These are phyloP conservation scores for Datnioides undecimradiatus DNA, from an alignment of 2,113 vertebrate genomes.

Conservation along the genomic window DNA sequence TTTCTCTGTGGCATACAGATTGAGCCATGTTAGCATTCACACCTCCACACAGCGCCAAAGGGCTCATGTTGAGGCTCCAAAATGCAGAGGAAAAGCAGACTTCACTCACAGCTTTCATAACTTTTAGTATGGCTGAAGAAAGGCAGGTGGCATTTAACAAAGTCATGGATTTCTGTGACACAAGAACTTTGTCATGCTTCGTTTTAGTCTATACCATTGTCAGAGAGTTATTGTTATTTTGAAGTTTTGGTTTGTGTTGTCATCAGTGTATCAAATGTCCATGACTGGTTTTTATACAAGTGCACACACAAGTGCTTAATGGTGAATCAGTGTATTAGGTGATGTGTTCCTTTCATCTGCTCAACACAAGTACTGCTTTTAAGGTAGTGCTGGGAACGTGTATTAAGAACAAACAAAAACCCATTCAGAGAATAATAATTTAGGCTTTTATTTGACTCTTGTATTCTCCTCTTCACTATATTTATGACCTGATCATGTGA, in stretches of 20 bases:
- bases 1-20: conserved; percentile 80
- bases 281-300: background rate
- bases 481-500: conserved; percentile 42
- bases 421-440: background rate
- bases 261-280: background rate
- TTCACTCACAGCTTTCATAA: conserved; percentile 28
- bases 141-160: background rate
- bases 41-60: conserved; percentile 42
- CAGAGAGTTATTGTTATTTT: background rate
- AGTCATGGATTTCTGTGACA: background rate
- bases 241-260: background rate
- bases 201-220: background rate
- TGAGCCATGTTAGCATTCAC: conserved; percentile 78
- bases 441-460: background rate
- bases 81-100: conserved; percentile 32
- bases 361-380: background rate
- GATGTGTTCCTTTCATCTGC: background rate
- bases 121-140: conserved; percentile 25
- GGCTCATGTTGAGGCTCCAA: conserved; percentile 24
- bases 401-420: background rate
- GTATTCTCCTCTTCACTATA: background rate
- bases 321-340: background rate
- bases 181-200: background rate
- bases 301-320: background rate
- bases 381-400: background rate